Evolutionary conservation across 1,140 invertebrate genomes (phyloP), one percentile per base, ranked within the genome.

Genomic region (Drosophila biarmipes): DNA sequence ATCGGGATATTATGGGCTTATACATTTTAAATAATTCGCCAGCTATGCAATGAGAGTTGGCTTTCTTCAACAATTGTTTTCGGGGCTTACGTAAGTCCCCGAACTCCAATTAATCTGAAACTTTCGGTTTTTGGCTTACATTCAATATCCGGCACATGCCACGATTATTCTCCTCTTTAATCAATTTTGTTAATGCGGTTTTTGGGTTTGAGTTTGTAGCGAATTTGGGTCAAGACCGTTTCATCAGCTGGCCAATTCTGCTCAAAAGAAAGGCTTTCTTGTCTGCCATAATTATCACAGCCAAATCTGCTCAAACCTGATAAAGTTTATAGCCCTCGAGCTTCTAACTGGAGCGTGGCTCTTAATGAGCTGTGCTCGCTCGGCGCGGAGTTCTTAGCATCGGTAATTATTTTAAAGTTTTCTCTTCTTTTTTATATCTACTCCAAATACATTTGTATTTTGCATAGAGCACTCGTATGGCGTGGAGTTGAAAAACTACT

Each of bases 301-400:
- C 46, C 57, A 17, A 61, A 63, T 46, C 55, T 54, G 27, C 37
- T 52, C 29, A 55, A 49, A 66, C 40, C 56, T 75, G 59, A 58
- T 76, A 27, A 64, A 38, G 72, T 75, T 76, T 53, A 76, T 54
- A 52, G 61, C 46, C 40, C 37, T 66, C 35, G 38, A 46, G 58
- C 67, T 72, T 86, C 31, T 61, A 87, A 86, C 57, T 86, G 78
- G 78, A 86, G 74, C 82, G 64, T 75, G 69, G 78, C 84, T 78
- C 63, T 87, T 78, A 74, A 85, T 85, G 81, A 63, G 63, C 57
- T 17, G 46, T 62, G 40, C 24, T 14, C 24, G 17, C 29, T 71
- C 40, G 48, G 46, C 24, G 31, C n/a, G 29, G 66, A 45, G 45
- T 54, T 72, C 48, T 73, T 77, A 12, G 15, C 17, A 49, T 58